Base-by-base conservation (phyloP, 2,113 vertebrate species). In the Nycticorax nycticorax region DNA sequence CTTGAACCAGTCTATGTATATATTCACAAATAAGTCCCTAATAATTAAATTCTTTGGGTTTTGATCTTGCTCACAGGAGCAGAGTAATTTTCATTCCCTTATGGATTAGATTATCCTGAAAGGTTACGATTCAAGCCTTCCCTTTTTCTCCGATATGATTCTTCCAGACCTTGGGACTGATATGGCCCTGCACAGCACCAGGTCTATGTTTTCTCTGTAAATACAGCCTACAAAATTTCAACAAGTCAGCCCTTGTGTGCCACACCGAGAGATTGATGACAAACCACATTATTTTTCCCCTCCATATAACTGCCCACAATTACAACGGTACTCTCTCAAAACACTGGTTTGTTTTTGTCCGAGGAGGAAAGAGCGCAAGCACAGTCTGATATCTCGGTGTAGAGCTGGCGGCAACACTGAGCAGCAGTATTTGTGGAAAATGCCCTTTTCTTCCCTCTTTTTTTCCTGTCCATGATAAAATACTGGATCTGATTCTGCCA, bases 191-290 rank as follows among this genome's bases (percentile, higher is more conserved):
- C 88, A 75, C 95, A 90, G 97, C 98, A 97, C 94, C 97, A 85
- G 93, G 92, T 78, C 98, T 98, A 85, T 98, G 98, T 98, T 98
- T 98, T 98, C 98, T 98, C 97, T 98, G 96, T 98, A 98, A 98
- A 98, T 97, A 98, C 97, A 98, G 95, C 95, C 98, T 96, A 97
- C 96, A 96, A 96, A 93, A 96, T 98, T 98, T 98, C 98, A 98
- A 98, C 98, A 98, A 98, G 98, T 98, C 97, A 94, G 96, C 96
- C 97, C 98, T 98, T 98, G 97, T 98, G 94, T 97, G 97, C 96
- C 97, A 97, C 97, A 73, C 53, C 55, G 90, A 96, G 96, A 98
- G 98, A 98, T 97, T 98, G 97, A 98, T 97, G 98, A 98, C 97
- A 98, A 98, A 98, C 96, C 98, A 97, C 96, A 98, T 97, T 97